Evolutionary conservation across 2,797 vertebrate genomes (phyloP).

Genomic region (Chelon auratus): DNA sequence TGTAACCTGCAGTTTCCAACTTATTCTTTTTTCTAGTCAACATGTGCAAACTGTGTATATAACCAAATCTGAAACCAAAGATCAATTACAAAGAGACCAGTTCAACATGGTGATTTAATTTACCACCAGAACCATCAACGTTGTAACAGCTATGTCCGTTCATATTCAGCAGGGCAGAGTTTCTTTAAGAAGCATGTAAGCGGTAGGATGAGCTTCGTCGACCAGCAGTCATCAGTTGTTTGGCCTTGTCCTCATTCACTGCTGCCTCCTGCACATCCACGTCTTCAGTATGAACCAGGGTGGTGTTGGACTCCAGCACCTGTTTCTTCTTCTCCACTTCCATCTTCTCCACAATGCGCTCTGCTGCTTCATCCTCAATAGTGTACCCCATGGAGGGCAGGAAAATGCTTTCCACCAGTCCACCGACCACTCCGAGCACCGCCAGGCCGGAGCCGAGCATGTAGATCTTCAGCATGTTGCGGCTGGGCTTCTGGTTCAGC

Average conservation of each 20-base stretch:
- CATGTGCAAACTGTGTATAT: conserved; percentile 8
- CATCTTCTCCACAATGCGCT: conserved; percentile 15
- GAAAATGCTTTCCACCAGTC: conserved; percentile 88
- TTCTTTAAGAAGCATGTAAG: conserved; percentile 82
- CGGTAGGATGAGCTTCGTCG: conserved; percentile 78
- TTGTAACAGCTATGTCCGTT: conserved; percentile 26
- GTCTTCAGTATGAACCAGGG: conserved; percentile 23
- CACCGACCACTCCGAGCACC: conserved; percentile 85
- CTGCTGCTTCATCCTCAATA: conserved; percentile 66
- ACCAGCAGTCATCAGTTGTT: conserved; percentile 40
- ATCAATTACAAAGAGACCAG: conserved; percentile 26
- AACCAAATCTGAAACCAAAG: conserved; percentile 42
- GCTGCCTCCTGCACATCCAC: conserved; percentile 49
- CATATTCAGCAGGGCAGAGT: neutral
- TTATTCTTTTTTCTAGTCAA: conserved; percentile 15
- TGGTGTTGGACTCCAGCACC: conserved; percentile 34
- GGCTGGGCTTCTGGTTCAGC: conserved; percentile 84
- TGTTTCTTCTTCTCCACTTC: conserved; percentile 31
- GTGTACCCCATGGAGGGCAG: conserved; percentile 81
- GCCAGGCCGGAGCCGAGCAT: conserved; percentile 90
- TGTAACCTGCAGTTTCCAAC: conserved; percentile 49
- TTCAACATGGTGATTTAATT: conserved; percentile 39
- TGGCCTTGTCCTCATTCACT: conserved; percentile 51
- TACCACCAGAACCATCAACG: conserved; percentile 25
- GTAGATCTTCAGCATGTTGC: conserved; percentile 87